phyloP scores from a whole-genome alignment of 2,113 vertebrate species.

The Aix galericulata region DNA sequence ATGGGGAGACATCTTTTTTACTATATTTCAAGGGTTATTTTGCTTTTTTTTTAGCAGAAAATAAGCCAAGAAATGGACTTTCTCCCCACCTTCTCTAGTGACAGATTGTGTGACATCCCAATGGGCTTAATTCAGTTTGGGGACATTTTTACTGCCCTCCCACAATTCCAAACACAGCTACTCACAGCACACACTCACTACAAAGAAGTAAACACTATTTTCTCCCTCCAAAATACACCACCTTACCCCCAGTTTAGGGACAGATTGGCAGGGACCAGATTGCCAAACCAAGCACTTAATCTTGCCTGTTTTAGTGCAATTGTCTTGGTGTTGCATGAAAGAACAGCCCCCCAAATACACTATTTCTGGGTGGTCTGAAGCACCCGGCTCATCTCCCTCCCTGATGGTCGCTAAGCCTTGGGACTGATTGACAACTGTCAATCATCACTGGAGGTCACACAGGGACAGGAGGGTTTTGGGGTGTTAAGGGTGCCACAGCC shows the following conservation, averaged over 20 bases:
- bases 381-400: neutral
- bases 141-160: neutral
- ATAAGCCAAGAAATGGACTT: neutral
- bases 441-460: rapidly evolving
- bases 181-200: neutral
- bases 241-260: neutral
- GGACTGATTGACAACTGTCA: neutral
- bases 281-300: neutral
- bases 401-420: rapidly evolving
- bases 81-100: neutral
- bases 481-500: neutral
- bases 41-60: neutral
- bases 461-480: neutral
- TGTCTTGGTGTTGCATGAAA: neutral
- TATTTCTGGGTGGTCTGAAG: neutral
- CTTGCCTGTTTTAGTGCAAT: neutral
- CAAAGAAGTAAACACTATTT: neutral
- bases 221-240: neutral
- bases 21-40: neutral
- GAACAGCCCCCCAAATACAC: neutral
- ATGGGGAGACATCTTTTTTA: neutral
- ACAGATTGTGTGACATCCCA: neutral
- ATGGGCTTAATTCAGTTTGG: rapidly evolving
- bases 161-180: neutral
- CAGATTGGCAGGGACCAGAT: neutral